Conservation (phyloP, 2,113 vertebrate genomes). For the Gymnorhina tibicen region DNA sequence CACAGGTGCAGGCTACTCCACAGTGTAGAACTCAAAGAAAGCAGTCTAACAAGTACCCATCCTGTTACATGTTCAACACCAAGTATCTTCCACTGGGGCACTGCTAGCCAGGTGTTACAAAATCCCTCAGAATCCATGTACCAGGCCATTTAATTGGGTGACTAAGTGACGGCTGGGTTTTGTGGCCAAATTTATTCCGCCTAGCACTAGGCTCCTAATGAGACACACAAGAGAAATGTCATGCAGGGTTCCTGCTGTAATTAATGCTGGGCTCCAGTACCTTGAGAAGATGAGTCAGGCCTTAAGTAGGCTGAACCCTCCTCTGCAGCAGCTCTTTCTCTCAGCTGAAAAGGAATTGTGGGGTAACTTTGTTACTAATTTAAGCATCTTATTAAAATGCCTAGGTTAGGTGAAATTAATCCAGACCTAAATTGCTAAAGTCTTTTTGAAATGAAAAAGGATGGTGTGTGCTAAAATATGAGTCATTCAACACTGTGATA, state of each 20-base stretch:
- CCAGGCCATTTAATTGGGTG: background rate
- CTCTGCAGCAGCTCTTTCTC: background rate
- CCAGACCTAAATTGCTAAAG: slow-evolving; percentile 18
- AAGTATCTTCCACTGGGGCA: background rate
- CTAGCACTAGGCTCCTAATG: background rate
- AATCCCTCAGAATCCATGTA: background rate
- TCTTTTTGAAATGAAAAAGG: slow-evolving; percentile 26
- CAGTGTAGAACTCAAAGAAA: background rate
- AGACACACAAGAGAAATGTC: background rate
- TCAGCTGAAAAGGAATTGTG: background rate
- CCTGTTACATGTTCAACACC: background rate
- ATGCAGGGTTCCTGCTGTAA: slow-evolving; percentile 5
- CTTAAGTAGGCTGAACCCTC: slow-evolving; percentile 31
- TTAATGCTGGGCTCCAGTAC: background rate
- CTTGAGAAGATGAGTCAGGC: slow-evolving; percentile 46
- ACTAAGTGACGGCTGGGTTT: background rate
- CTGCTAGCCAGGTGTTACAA: background rate
- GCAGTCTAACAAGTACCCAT: background rate
- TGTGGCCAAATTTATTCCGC: background rate
- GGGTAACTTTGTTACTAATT: slow-evolving; percentile 47
- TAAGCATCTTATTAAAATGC: slow-evolving; percentile 36
- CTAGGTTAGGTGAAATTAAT: slow-evolving; percentile 27
- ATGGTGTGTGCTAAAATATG: background rate
- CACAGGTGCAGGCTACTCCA: background rate
- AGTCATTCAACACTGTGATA: slow-evolving; percentile 26